Conservation (phyloP, 2,797 vertebrate genomes). For the Chelon labrosus region DNA sequence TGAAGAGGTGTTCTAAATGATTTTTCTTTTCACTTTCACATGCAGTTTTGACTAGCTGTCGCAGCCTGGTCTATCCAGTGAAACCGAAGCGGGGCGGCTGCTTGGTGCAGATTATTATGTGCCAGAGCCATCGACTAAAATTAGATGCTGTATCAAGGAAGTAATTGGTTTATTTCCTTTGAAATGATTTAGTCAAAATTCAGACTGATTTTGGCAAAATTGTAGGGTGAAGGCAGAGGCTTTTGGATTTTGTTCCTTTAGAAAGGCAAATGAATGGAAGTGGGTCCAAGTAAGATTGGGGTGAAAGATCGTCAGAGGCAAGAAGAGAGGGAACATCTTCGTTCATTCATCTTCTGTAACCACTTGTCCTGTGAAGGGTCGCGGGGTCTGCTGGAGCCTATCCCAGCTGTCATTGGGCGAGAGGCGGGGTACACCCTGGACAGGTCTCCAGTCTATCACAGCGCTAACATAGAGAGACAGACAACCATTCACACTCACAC, state of each 20-base stretch:
- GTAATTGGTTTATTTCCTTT: constrained; percentile 39
- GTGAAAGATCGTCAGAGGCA: constrained; percentile 14
- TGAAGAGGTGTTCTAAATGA: neutral
- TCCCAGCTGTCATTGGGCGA: no score
- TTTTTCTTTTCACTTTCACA: constrained; percentile 7
- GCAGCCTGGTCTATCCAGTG: constrained; percentile 20
- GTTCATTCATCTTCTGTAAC: no score
- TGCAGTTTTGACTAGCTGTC: constrained; percentile 32
- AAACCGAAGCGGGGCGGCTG: constrained; percentile 27
- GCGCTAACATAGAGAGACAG: no score
- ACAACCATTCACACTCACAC: no score
- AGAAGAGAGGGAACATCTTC: constrained; percentile 6
- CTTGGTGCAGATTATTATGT: constrained; percentile 24
- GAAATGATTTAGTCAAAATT: constrained; percentile 40
- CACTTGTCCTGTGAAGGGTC: no score
- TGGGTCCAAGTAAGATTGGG: neutral
- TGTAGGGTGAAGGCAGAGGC: constrained; percentile 23
- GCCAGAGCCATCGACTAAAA: constrained; percentile 25
- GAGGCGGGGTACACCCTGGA: no score
- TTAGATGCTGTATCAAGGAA: constrained; percentile 22
- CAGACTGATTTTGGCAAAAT: constrained; percentile 31
- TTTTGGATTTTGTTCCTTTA: constrained; percentile 30
- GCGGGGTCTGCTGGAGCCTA: no score
- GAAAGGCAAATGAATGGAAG: constrained; percentile 19
- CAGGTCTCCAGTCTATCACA: no score